Base-by-base conservation (phyloP, 2,113 vertebrate genomes). In the Stegastes partitus region DNA sequence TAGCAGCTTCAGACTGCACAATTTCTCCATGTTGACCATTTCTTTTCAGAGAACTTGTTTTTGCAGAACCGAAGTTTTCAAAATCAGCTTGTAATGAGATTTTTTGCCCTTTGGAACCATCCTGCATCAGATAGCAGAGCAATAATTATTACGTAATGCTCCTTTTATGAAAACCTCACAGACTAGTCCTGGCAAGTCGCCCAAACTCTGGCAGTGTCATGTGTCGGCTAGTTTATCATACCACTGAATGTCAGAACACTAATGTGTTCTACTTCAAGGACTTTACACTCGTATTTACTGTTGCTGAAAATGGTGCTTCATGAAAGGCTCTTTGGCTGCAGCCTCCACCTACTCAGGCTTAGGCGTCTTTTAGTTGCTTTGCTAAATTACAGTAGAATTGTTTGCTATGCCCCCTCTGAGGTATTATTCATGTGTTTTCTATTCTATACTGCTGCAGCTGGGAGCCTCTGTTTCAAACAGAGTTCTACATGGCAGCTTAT, bases 21-120 rank as follows among this genome's bases (percentile, higher is more conserved):
- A 7, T 16, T 28, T 14, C 16, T 53, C 6, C 50, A 37, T 8
- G 19, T 44, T 59, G 8, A 19, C 21, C 16, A 11, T 47, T 19
- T 14, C 15, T n/a, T n/a, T 55, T 73, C n/a, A 47, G 31, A 34
- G 31, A 42, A 14, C 39, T 14, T 42, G 11, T 9, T 55, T 50
- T 58, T 2, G 15, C 10, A 28, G 12, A 25, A 19, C 5, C 19
- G 1, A 51, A 5, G 37, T 53, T 65, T 63, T 67, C 18, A 57
- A 25, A 47, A 73, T 45, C 44, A 57, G 11, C 63, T 70, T 50
- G 26, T 79, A 39, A 74, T 62, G 64, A 51, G 19, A 67, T 19
- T 23, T 56, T 70, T 79, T 89, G 81, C 73, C 86, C 90, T 91
- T 92, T 93, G 86, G 83, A 89, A 66, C 68, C 42, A 19, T 71